A percentile compares a stretch with the other conserved stretches of the same genome.
Evolutionary conservation across 2,113 vertebrate genomes (phyloP).

Genomic region (Brevimyrus niger): DNA sequence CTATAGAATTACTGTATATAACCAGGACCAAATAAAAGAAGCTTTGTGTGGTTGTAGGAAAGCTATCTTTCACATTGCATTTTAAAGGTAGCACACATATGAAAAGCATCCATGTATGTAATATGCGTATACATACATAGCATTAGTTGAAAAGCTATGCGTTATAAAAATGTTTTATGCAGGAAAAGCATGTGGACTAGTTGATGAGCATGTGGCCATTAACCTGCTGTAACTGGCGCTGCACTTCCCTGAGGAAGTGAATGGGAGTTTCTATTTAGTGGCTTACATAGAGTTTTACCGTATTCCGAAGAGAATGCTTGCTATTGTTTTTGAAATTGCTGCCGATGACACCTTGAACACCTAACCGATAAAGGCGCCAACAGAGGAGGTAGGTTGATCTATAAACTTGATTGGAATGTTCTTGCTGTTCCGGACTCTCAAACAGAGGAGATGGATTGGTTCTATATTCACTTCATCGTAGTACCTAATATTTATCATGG

Average conservation of each 20-base stretch:
- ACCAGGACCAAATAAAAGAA: conserved; percentile 33
- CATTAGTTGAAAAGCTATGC: conserved; percentile 12
- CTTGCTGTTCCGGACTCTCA: neutral
- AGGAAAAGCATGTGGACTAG: conserved; percentile 7
- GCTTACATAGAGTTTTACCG: neutral
- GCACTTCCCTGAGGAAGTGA: neutral
- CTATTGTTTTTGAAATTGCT: too few relatives aligned
- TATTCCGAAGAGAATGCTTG: neutral
- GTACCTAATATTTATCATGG: neutral
- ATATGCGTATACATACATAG: conserved; percentile 31
- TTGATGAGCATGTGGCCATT: neutral
- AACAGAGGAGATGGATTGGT: neutral
- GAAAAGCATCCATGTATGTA: conserved; percentile 36
- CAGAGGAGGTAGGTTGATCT: neutral
- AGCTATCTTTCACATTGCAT: conserved; percentile 18
- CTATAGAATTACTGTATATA: conserved; percentile 35
- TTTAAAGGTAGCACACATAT: conserved; percentile 28
- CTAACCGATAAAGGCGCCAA: neutral
- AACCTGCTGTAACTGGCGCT: neutral
- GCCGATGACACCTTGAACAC: neutral
- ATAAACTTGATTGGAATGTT: neutral
- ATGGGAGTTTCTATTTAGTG: neutral
- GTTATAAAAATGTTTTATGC: neutral
- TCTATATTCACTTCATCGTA: neutral
- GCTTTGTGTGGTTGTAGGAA: conserved; percentile 30